Percentiles rank a stretch among this genome's conserved stretches.
Conservation (phyloP, 64 coral and sea anemone species). For the Astreopora myriophthalma region DNA sequence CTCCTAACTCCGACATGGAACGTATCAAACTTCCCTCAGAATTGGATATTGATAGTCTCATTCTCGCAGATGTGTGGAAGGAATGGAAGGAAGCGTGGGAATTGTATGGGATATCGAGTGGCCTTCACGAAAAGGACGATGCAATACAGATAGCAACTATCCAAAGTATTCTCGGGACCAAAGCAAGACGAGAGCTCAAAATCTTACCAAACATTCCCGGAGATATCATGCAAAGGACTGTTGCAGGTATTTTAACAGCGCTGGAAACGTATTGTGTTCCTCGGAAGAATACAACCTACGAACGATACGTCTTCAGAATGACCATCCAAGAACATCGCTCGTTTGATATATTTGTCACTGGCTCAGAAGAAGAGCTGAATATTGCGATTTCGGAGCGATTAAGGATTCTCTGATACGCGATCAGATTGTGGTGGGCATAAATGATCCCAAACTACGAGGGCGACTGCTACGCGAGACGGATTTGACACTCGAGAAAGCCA, state of each 20-base stretch:
- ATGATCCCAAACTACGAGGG: slow-evolving; percentile 12
- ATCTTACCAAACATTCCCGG: slow-evolving; percentile 17
- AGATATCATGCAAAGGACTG: neutral
- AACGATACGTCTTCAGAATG: slow-evolving; percentile 4
- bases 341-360: neutral
- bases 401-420: slow-evolving; percentile 21
- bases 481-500: slow-evolving; percentile 27
- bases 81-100: slow-evolving; percentile 15
- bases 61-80: neutral
- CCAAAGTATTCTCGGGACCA: slow-evolving; percentile 25
- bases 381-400: slow-evolving; percentile 19
- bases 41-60: neutral
- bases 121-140: slow-evolving; percentile 25
- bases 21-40: neutral
- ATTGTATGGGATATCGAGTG: slow-evolving; percentile 26
- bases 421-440: slow-evolving; percentile 1
- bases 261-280: slow-evolving; percentile 21
- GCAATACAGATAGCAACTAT: slow-evolving; percentile 35
- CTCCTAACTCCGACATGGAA: neutral
- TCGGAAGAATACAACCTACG: slow-evolving; percentile 27
- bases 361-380: neutral
- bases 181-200: slow-evolving; percentile 37
- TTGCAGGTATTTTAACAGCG: slow-evolving; percentile 13
- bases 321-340: neutral
- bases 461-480: neutral